Evolutionary conservation across 2,797 vertebrate genomes (phyloP), one percentile per base, ranked within the genome.

Genomic region (Botia kubotai): DNA sequence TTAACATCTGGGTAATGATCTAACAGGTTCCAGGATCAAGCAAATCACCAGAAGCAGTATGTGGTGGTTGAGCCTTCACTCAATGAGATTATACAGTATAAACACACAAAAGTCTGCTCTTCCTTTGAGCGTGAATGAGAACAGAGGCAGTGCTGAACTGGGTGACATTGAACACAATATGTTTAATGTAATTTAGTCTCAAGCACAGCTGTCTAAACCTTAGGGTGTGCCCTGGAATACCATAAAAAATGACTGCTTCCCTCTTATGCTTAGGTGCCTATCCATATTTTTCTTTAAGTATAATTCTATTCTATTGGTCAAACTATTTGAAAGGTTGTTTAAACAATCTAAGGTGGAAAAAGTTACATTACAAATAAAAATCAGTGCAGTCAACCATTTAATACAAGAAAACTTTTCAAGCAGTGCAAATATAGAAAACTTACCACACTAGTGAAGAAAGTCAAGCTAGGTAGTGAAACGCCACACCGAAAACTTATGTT

Each of bases 31-130:
- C 46, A 1, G 36, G 36, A 70, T 72, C 70, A 63, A 75, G 39
- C 4, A 75, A 78, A 78, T 23, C 71, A 57, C 71, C 16, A 58
- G 29, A 83, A 72, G 53, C 62, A 66, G 75, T 77, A 72, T 77
- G 60, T 60, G 67, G 57, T 17, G 69, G 3, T 58, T 62, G 50
- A 16, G 43, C 8, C 50, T 67, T 72, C 58, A 52, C 58, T 50
- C 73, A 65, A 48, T 63, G 63, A 65, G 48, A 73, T 65, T 73
- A 58, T 58, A 46, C 43, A 46, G 10, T 46, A 12, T 57, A 82
- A 77, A 67, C 80, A 77, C 26, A 60, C 39, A 19, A 36, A 17
- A 19, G 53, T 74, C 48, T 62, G 21, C 14, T 74, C 58, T 74
- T 63, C 17, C 72, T 81, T 68, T 60, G 33, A 48, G 63, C 53